Evolutionary conservation across 2,888 invertebrate genomes (phyloP).

Genomic region (Sarcophaga subvicina): DNA sequence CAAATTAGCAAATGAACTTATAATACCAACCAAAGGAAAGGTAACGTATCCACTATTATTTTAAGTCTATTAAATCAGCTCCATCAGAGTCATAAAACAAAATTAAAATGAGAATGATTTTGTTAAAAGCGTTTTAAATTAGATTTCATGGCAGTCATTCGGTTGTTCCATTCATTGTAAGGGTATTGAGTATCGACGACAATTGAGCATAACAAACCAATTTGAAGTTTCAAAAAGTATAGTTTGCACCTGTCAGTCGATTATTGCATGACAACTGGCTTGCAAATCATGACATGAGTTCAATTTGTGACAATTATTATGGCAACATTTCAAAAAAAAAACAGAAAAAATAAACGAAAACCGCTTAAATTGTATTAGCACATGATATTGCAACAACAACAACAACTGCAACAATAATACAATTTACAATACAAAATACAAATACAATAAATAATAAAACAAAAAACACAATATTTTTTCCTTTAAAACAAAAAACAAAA

Average conservation of each 20-base stretch:
- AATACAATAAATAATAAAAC: slow-evolving; percentile 49
- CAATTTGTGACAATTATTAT: slow-evolving; percentile 80
- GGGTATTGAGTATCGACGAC: not conserved
- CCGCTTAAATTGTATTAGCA: slow-evolving; percentile 59
- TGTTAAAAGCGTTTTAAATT: not conserved
- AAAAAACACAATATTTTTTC: slow-evolving; percentile 36
- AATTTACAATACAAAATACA: slow-evolving; percentile 22
- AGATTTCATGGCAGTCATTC: not conserved
- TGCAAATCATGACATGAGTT: slow-evolving; percentile 79
- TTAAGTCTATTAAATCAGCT: not conserved
- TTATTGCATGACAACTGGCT: slow-evolving; percentile 70
- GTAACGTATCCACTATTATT: not conserved
- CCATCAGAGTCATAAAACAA: slow-evolving; percentile 34
- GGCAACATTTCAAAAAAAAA: slow-evolving; percentile 76
- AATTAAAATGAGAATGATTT: slow-evolving; percentile 21
- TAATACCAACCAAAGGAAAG: too few species aligned
- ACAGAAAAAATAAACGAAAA: slow-evolving; percentile 66
- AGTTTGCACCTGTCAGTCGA: slow-evolving; percentile 69
- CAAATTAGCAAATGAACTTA: too few species aligned
- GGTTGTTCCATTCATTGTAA: not conserved
- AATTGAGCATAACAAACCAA: slow-evolving; percentile 48
- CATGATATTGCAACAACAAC: slow-evolving; percentile 51
- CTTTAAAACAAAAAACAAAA: not conserved
- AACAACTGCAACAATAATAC: slow-evolving; percentile 17
- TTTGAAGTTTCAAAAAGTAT: slow-evolving; percentile 56